These are phyloP conservation scores for Epiblema foenella DNA, from an alignment of 2,888 invertebrate genomes.

Conservation along the genomic window DNA sequence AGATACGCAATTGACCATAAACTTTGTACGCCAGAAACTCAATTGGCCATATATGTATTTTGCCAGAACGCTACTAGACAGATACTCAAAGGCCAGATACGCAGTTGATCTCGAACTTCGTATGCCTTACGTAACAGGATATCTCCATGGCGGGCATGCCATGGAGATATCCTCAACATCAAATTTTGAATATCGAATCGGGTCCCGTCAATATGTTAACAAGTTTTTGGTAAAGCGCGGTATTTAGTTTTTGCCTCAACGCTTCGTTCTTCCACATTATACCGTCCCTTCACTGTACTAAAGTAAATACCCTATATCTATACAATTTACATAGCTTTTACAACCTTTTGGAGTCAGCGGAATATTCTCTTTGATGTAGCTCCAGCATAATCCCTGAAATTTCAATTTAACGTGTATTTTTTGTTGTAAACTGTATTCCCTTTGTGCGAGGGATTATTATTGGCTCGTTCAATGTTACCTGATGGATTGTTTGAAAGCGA, in stretches of 20 bases:
- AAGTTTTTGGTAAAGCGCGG: too few relatives aligned
- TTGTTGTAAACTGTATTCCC: constrained; percentile 30
- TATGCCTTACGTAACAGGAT: too few relatives aligned
- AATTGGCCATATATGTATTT: too few relatives aligned
- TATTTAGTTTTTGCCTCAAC: not conserved
- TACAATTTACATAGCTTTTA: not conserved
- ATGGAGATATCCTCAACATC: too few relatives aligned
- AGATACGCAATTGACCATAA: too few relatives aligned
- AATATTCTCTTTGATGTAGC: constrained; percentile 28
- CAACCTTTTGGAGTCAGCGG: not conserved
- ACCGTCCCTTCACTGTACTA: not conserved
- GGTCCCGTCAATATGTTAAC: too few relatives aligned
- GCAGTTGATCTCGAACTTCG: too few relatives aligned
- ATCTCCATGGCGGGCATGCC: too few relatives aligned
- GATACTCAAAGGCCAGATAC: too few relatives aligned
- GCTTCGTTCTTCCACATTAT: not conserved
- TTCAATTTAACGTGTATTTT: constrained; percentile 36
- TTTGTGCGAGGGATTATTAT: constrained; percentile 1
- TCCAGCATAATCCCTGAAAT: constrained; percentile 35
- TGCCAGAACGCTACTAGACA: too few relatives aligned
- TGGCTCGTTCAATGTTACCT: not conserved
- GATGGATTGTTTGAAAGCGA: not conserved
- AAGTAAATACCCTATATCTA: not conserved
- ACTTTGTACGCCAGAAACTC: too few relatives aligned
- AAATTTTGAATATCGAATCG: too few relatives aligned